phyloP scores from a whole-genome alignment of 2,888 invertebrate genomes.

The Anthoptus insignis region DNA sequence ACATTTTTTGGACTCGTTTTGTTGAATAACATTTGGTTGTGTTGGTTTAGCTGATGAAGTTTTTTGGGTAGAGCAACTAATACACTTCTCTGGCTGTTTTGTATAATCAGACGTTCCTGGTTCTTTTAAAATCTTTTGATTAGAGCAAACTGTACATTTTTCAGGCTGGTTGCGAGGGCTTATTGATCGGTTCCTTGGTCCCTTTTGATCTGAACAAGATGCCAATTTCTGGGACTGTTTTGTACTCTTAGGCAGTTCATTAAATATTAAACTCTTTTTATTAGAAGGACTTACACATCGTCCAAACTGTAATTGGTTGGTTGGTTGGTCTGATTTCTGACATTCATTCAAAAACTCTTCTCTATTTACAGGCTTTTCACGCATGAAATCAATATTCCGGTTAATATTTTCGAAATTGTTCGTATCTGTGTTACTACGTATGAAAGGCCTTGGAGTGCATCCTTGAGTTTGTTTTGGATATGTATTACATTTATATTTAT shows the following conservation, averaged over 20 bases:
- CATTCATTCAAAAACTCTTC: background rate
- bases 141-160: background rate
- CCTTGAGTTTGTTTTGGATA: conserved; percentile 60
- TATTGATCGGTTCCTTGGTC: background rate
- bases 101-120: too few relatives aligned
- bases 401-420: conserved; percentile 50
- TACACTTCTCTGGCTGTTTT: too few relatives aligned
- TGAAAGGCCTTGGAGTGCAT: conserved; percentile 58
- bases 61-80: too few relatives aligned
- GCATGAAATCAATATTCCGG: conserved; percentile 14
- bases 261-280: background rate
- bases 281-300: background rate
- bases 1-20: too few relatives aligned
- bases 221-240: background rate
- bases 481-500: conserved; percentile 55
- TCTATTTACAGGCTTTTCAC: background rate
- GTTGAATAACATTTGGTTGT: too few relatives aligned
- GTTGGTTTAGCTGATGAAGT: too few relatives aligned
- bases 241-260: background rate
- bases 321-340: background rate
- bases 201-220: background rate
- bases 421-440: conserved; percentile 65
- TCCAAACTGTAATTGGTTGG: background rate
- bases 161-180: background rate
- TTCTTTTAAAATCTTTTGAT: background rate